These are phyloP conservation scores for Gila robusta DNA, from an alignment of 2,797 vertebrate species.

Conservation along the genomic window DNA sequence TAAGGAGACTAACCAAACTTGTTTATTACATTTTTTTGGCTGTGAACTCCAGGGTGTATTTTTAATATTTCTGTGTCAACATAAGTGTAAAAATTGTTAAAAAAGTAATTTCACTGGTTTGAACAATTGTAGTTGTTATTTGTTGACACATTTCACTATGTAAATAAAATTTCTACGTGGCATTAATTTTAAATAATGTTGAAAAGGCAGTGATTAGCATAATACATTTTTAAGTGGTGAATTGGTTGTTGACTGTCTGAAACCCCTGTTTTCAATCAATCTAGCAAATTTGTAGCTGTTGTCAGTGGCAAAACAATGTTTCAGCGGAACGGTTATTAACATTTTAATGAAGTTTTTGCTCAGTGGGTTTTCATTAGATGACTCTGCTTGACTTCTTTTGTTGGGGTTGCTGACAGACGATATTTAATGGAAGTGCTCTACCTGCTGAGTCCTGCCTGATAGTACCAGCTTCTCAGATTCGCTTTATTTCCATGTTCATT, in stretches of 20 bases:
- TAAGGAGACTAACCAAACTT: background rate
- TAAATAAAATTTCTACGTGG: conserved; percentile 16
- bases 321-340: conserved; percentile 30
- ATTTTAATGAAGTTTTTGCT: conserved; percentile 53
- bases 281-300: conserved; percentile 37
- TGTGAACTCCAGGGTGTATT: background rate
- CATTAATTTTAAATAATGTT: conserved; percentile 32
- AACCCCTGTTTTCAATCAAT: conserved; percentile 40
- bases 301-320: conserved; percentile 42
- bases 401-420: conserved; percentile 47
- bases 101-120: background rate
- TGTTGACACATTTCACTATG: conserved; percentile 16
- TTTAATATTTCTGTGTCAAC: background rate
- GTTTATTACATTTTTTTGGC: background rate
- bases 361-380: conserved; percentile 52
- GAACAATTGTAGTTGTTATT: conserved; percentile 6
- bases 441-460: conserved; percentile 46
- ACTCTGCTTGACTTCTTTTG: conserved; percentile 39
- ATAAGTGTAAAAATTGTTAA: background rate
- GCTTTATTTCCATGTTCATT: conserved; percentile 45
- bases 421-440: conserved; percentile 48
- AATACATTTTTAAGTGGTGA: conserved; percentile 31
- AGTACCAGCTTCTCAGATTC: conserved; percentile 38
- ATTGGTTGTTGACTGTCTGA: conserved; percentile 29
- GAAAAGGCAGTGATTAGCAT: conserved; percentile 37